Conservation (phyloP, 2,113 vertebrate species). For the Corythoichthys haematopterus region DNA sequence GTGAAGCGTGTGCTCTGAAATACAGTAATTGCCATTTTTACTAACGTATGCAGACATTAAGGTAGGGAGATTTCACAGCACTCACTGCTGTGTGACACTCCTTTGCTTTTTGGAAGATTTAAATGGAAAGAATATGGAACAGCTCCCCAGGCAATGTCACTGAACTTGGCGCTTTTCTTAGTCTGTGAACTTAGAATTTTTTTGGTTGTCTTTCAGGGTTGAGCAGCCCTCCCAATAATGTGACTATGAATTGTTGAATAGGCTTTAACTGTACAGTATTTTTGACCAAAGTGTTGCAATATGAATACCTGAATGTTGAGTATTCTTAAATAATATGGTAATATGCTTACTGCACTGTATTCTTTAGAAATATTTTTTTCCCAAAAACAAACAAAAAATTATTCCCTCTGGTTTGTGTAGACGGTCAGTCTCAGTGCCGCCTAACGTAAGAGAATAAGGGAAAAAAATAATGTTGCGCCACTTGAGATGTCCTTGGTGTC, state of each 20-base stretch:
- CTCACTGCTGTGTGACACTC: slow-evolving; percentile 19
- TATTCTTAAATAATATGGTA: neutral
- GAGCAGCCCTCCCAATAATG: slow-evolving; percentile 30
- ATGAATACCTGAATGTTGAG: neutral
- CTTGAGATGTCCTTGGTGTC: too few relatives aligned
- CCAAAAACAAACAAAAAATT: too few relatives aligned
- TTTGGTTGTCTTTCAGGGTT: slow-evolving; percentile 12
- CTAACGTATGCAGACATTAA: slow-evolving; percentile 31
- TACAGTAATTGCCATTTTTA: slow-evolving; percentile 54
- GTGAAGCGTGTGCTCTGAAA: slow-evolving; percentile 32
- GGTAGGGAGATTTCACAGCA: slow-evolving; percentile 29
- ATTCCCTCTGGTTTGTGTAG: too few relatives aligned
- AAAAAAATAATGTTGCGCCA: too few relatives aligned
- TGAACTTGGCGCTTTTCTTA: slow-evolving; percentile 8
- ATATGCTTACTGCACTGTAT: neutral
- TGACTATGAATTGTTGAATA: slow-evolving; percentile 36
- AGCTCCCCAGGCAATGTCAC: slow-evolving; percentile 24
- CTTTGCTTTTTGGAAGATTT: slow-evolving; percentile 12
- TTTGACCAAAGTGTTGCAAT: neutral
- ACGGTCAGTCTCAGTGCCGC: too few relatives aligned
- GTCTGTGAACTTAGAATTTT: slow-evolving; percentile 13
- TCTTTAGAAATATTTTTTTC: too few relatives aligned
- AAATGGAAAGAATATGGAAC: slow-evolving; percentile 15
- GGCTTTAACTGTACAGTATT: neutral
- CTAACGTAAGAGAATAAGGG: too few relatives aligned